Conservation (phyloP, 1,140 invertebrate genomes). For the Rhagoletis zephyria region DNA sequence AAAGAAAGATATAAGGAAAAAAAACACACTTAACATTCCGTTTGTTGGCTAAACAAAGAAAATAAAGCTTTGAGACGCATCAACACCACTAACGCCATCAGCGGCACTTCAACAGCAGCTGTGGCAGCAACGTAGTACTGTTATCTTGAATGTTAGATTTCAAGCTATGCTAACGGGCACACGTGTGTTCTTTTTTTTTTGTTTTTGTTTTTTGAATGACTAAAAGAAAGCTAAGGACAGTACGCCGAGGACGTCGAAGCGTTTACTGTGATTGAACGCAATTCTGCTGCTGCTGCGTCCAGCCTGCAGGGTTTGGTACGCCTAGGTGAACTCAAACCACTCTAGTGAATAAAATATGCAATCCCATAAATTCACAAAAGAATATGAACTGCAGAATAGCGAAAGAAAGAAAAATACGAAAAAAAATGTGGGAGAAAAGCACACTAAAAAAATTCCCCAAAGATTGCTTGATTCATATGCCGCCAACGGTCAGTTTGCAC, state of each 20-base stretch:
- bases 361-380: constrained; percentile 36
- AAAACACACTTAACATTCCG: neutral
- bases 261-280: constrained; percentile 31
- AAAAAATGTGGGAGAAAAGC: neutral
- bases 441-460: neutral
- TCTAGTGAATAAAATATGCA: constrained; percentile 29
- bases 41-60: constrained; percentile 47
- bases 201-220: neutral
- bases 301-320: neutral
- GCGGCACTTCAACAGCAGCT: constrained; percentile 34
- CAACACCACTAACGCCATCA: constrained; percentile 48
- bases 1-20: neutral
- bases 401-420: neutral
- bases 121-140: constrained; percentile 16
- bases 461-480: constrained; percentile 9
- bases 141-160: neutral
- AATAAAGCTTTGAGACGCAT: constrained; percentile 35
- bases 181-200: constrained; percentile 20
- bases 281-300: neutral
- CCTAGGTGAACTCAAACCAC: constrained; percentile 5
- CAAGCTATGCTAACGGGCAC: neutral
- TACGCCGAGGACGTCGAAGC: neutral
- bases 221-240: neutral
- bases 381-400: neutral
- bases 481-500: constrained; percentile 38